phyloP scores from a whole-genome alignment of 2,888 invertebrate genomes.

The Drosophila imparisetae region DNA sequence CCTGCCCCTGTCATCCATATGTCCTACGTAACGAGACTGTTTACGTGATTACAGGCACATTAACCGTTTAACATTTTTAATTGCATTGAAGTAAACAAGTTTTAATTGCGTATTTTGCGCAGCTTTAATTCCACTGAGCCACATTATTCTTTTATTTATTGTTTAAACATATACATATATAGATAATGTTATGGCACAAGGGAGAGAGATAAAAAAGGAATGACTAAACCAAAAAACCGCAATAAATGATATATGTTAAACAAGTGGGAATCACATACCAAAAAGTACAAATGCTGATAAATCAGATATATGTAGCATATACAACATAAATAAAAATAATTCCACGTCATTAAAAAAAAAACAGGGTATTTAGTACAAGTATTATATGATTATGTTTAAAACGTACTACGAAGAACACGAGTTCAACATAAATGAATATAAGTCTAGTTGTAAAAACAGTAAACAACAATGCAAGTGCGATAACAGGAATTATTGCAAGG shows the following conservation, averaged over 20 bases:
- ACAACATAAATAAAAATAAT: not conserved
- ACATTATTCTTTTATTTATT: conserved; percentile 48
- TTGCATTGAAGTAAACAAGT: conserved; percentile 11
- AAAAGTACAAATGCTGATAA: conserved; percentile 7
- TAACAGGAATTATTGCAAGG: not conserved
- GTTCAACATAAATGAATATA: conserved; percentile 4
- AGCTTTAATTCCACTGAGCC: conserved; percentile 13
- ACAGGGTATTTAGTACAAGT: not conserved
- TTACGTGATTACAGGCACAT: conserved; percentile 12
- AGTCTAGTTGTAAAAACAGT: not conserved
- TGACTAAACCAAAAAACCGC: conserved; percentile 11
- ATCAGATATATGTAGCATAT: not conserved
- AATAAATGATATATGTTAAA: conserved; percentile 25
- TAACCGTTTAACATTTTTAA: conserved; percentile 1
- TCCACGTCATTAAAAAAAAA: not conserved
- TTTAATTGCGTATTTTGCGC: conserved; percentile 32
- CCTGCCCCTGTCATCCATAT: conserved; percentile 10
- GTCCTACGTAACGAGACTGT: conserved; percentile 3
- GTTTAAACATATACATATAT: conserved; percentile 35
- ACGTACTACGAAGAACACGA: not conserved
- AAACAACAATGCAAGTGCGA: conserved; percentile 15
- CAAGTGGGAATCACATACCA: conserved; percentile 29
- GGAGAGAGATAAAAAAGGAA: conserved; percentile 1
- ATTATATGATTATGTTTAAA: not conserved
- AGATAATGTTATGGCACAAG: not conserved